A percentile compares a stretch with the other conserved stretches of the same genome.
Conservation (phyloP, 37 sponge, comb jelly and placozoan species). For the Hexactinellida sp. region DNA sequence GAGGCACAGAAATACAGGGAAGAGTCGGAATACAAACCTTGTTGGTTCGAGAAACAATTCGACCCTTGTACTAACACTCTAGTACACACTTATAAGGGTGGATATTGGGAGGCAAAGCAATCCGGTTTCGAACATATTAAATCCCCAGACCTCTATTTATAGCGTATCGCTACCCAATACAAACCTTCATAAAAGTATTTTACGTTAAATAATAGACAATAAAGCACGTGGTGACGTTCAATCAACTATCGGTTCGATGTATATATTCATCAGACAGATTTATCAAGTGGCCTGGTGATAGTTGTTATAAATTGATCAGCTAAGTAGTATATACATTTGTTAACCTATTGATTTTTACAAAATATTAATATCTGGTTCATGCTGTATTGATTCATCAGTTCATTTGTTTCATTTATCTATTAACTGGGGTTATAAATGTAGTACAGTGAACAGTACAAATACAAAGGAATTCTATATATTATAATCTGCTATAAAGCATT, state of each 20-base stretch:
- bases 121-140: conserved; percentile 6
- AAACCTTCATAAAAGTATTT: background rate
- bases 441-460: no score
- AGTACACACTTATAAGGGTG: conserved; percentile 71
- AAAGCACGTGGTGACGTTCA: background rate
- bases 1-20: conserved; percentile 39
- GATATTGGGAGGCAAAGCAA: conserved; percentile 83
- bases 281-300: background rate
- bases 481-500: background rate
- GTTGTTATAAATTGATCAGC: conserved; percentile 2
- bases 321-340: background rate
- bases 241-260: background rate
- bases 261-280: background rate
- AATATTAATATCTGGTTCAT: background rate
- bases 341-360: background rate
- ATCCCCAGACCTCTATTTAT: conserved; percentile 24
- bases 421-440: background rate
- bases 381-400: background rate
- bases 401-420: background rate
- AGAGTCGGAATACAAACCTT: conserved; percentile 47
- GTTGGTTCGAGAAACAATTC: conserved; percentile 70
- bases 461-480: no score
- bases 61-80: conserved; percentile 53
- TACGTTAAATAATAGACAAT: background rate
- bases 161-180: background rate